phyloP scores from a whole-genome alignment of 2,888 invertebrate genomes.

The Hanleya hanleyi region DNA sequence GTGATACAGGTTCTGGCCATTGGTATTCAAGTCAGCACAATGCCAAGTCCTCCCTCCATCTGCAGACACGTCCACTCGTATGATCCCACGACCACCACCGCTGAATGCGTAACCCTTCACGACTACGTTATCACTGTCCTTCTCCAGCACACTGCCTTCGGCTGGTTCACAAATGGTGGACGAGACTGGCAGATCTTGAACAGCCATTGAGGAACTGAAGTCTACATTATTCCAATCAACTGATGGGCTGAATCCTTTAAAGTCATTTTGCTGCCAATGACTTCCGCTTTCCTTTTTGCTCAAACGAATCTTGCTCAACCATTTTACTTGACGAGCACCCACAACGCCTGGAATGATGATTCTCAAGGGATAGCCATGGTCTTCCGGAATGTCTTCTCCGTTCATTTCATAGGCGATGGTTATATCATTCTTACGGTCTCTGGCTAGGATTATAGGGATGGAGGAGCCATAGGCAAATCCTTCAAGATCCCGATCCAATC shows the following conservation, averaged over 20 bases:
- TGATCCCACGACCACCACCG: conserved; percentile 91
- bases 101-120: conserved; percentile 79
- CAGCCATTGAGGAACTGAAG: conserved; percentile 86
- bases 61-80: conserved; percentile 91
- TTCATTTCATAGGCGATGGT: conserved; percentile 97
- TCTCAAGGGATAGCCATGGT: conserved; percentile 94
- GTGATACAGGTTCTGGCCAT: conserved; percentile 54
- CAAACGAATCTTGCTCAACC: conserved; percentile 87
- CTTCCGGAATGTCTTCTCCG: conserved; percentile 84
- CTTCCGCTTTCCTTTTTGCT: conserved; percentile 90
- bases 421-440: conserved; percentile 84
- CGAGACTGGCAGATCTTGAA: conserved; percentile 95
- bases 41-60: conserved; percentile 91
- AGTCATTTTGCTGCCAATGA: conserved; percentile 98
- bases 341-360: conserved; percentile 94
- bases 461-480: conserved; percentile 89
- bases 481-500: conserved; percentile 87
- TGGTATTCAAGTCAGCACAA: conserved; percentile 77
- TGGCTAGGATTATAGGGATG: conserved; percentile 86
- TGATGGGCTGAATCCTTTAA: conserved; percentile 79
- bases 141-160: conserved; percentile 74
- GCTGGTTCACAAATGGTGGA: conserved; percentile 92
- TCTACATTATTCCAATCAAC: conserved; percentile 92
- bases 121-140: conserved; percentile 47
- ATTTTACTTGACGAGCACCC: conserved; percentile 97